Base-by-base conservation (phyloP, 2,113 vertebrate species). In the Struthidea cinerea region DNA sequence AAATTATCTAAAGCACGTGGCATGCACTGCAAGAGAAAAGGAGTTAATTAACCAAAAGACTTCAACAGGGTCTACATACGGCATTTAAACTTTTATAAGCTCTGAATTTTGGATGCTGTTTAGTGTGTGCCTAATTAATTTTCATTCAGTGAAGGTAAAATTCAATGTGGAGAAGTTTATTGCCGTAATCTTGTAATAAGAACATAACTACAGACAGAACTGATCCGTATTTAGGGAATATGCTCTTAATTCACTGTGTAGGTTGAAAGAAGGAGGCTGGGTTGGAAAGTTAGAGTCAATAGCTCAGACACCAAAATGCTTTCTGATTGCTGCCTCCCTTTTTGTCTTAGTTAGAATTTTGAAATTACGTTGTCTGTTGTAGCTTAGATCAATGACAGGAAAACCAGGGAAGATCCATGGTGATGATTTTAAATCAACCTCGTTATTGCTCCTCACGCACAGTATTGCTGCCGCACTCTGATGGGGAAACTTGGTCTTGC, bases 211-310 rank as follows among this genome's bases (percentile, higher is more conserved):
- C 27, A 87, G 67, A 61, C 35, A 77, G 82, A 90, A 18, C 50
- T 59, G 46, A 47, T 88, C 44, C 46, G 63, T 80, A 42, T 88
- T 83, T 74, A 76, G 77, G 78, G 47, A 93, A 47, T 41, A 59
- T 0, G 0, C 17, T 73, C 44, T 50, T 39, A 70, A 41, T 42
- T 63, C 0, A 2, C 59, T 57, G 41, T 49, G 30, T n/a, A 49
- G 67, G 30, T n/a, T 90, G 71, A 69, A 87, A 30, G 59, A 82
- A 46, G 6, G 49, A 57, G 73, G 4, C 13, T 52, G 56, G 4
- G 7, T 52, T 87, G 89, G 60, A 68, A 75, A 61, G 41, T 27
- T 22, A 28, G 49, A 60, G 33, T 56, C 53, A 53, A 0, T 70
- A 70, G 56, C 42, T 90, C 33, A 27, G 44, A 17, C 2, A 41